Conservation (phyloP, 2,888 invertebrate species). For the Danaus chrysippus region DNA sequence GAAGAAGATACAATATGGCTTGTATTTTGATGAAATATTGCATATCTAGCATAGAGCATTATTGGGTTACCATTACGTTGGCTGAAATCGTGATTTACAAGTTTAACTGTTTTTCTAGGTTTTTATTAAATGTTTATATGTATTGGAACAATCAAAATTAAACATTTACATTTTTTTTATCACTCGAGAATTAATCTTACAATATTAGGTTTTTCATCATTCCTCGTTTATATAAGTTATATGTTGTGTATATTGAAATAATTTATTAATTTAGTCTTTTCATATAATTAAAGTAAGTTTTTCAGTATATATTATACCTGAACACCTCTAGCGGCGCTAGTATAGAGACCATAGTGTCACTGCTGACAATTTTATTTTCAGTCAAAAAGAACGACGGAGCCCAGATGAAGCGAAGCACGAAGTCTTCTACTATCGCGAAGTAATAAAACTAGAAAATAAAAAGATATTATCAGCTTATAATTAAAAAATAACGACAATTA, state of each 20-base stretch:
- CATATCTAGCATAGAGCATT: too few relatives aligned
- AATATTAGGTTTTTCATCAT: not conserved
- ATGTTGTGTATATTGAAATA: too few relatives aligned
- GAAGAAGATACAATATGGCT: too few relatives aligned
- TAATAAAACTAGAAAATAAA: conserved; percentile 88
- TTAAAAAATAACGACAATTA: not conserved
- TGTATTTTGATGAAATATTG: too few relatives aligned
- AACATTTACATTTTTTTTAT: too few relatives aligned
- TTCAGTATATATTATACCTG: conserved; percentile 73
- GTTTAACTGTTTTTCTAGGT: too few relatives aligned
- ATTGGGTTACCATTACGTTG: too few relatives aligned
- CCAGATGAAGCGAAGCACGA: conserved; percentile 96
- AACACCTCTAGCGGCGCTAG: conserved; percentile 93
- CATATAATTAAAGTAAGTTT: too few relatives aligned
- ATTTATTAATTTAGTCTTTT: too few relatives aligned
- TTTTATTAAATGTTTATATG: too few relatives aligned
- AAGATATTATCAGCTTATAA: not conserved
- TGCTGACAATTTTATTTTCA: conserved; percentile 85
- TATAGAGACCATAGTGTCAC: conserved; percentile 91
- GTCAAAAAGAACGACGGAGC: conserved; percentile 90
- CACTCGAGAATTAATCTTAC: not conserved
- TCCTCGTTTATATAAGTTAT: not conserved
- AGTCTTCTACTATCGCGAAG: conserved; percentile 97
- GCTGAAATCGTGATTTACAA: too few relatives aligned
- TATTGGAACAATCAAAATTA: too few relatives aligned